Conservation (phyloP, 2,888 invertebrate genomes). For the Caenorhabditis becei region DNA sequence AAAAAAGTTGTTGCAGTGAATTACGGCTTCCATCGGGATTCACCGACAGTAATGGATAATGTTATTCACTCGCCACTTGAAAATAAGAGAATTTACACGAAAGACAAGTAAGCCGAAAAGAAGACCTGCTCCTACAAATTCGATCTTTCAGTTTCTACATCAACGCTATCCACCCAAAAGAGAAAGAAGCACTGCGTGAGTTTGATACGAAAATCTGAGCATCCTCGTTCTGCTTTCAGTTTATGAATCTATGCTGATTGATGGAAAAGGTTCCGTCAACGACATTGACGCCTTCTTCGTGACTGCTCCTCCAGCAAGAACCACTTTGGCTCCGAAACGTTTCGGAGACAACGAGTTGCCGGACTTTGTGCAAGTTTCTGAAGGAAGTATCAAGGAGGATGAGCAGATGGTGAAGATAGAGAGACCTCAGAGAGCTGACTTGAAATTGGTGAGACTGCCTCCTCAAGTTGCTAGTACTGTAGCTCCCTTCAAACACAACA, state of each 20-base stretch:
- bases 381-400: conserved; percentile 55
- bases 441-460: conserved; percentile 65
- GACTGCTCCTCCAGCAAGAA: conserved; percentile 67
- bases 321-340: conserved; percentile 58
- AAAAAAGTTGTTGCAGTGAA: conserved; percentile 36
- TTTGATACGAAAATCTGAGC: background rate
- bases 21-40: conserved; percentile 59
- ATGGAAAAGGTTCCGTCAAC: conserved; percentile 57
- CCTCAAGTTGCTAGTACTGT: conserved; percentile 52
- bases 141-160: conserved; percentile 55
- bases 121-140: background rate
- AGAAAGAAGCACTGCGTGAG: conserved; percentile 54
- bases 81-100: conserved; percentile 56
- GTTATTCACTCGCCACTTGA: conserved; percentile 59
- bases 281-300: conserved; percentile 72
- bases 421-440: conserved; percentile 29
- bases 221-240: conserved; percentile 45
- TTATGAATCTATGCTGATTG: conserved; percentile 60
- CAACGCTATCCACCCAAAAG: conserved; percentile 55
- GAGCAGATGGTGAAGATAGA: conserved; percentile 23
- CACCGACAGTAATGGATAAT: conserved; percentile 57
- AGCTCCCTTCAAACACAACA: conserved; percentile 65
- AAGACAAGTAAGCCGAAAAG: conserved; percentile 48
- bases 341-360: conserved; percentile 49
- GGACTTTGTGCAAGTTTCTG: conserved; percentile 38